Percentiles rank a stretch among this genome's conserved stretches.
These are phyloP conservation scores for Leiothrix lutea DNA, from an alignment of 2,113 vertebrate species.

Conservation along the genomic window DNA sequence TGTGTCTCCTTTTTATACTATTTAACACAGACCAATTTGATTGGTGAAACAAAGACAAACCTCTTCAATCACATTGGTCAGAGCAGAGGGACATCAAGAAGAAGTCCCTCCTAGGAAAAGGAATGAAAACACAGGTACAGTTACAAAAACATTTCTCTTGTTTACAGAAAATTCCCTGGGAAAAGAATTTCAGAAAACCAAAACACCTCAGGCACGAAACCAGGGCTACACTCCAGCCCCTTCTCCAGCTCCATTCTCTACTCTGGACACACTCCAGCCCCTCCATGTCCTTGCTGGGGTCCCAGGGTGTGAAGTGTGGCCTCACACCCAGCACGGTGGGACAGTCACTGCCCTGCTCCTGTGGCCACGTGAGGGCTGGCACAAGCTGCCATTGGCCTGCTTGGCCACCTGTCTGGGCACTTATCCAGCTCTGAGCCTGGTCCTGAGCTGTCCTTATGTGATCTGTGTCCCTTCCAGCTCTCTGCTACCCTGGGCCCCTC, in stretches of 20 bases:
- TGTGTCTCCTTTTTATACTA: no score
- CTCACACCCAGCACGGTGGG: fast-evolving
- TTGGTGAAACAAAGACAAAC: no score
- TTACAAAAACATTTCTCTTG: no score
- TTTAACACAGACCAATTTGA: no score
- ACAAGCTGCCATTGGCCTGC: background rate
- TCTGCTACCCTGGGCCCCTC: background rate
- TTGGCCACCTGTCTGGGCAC: background rate
- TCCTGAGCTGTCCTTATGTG: background rate
- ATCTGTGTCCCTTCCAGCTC: background rate
- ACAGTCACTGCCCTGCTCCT: fast-evolving
- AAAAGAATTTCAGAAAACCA: no score
- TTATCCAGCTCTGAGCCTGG: background rate
- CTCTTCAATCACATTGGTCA: no score
- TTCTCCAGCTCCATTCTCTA: background rate
- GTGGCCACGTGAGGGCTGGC: fast-evolving
- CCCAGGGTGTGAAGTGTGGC: background rate
- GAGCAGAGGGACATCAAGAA: no score
- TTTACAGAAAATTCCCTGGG: no score
- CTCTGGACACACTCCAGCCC: background rate
- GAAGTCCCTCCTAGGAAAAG: no score
- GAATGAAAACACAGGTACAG: no score
- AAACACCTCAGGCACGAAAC: no score
- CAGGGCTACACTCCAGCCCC: background rate
- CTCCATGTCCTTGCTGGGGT: background rate